Evolutionary conservation across 2,113 vertebrate genomes (phyloP).

Genomic region (Struthidea cinerea): DNA sequence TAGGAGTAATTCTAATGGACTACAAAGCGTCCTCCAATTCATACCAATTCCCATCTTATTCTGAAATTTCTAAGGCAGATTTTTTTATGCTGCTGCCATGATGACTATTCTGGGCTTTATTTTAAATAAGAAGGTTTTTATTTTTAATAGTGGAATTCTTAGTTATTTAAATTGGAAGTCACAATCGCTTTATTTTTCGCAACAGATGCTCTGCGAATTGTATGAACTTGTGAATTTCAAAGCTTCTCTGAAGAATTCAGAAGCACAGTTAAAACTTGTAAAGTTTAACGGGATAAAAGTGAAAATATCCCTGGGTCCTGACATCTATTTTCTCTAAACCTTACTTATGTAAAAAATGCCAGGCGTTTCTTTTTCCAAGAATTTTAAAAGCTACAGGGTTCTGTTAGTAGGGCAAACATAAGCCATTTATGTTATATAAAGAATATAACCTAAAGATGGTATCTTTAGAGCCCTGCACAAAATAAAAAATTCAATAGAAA

Average conservation of each 20-base stretch:
- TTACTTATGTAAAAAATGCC: conserved; percentile 63
- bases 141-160: conserved; percentile 75
- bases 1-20: neutral
- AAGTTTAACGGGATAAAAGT: conserved; percentile 71
- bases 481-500: neutral
- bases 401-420: neutral
- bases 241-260: conserved; percentile 77
- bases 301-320: conserved; percentile 70
- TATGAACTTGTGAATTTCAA: conserved; percentile 78
- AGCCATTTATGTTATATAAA: neutral
- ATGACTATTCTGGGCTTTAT: neutral
- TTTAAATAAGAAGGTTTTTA: conserved; percentile 48
- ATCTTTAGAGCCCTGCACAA: neutral
- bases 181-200: conserved; percentile 79
- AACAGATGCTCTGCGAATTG: conserved; percentile 83
- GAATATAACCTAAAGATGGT: neutral
- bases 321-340: conserved; percentile 67
- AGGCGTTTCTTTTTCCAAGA: conserved; percentile 7
- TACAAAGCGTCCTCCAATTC: neutral
- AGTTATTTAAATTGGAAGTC: conserved; percentile 77
- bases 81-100: neutral
- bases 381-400: conserved; percentile 14
- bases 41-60: neutral
- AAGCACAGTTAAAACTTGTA: conserved; percentile 75
- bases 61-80: neutral